Evolutionary conservation across 2,888 invertebrate genomes (phyloP).

Genomic region (Trilocha varians): DNA sequence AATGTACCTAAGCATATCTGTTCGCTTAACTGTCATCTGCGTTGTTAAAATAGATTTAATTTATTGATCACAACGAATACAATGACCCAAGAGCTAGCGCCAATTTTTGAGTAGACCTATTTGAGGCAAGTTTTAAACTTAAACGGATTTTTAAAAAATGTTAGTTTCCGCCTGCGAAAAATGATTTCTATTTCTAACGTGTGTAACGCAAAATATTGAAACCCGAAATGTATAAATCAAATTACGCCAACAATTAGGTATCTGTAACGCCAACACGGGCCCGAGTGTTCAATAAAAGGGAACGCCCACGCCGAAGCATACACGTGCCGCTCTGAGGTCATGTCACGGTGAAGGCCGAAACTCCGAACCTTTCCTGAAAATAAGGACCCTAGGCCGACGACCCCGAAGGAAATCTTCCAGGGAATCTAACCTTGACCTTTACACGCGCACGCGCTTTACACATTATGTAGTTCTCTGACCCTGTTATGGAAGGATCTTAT

Average conservation of each 20-base stretch:
- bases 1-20: too few species aligned
- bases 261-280: constrained; percentile 15
- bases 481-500: constrained; percentile 53
- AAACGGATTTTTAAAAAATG: too few species aligned
- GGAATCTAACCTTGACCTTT: constrained; percentile 67
- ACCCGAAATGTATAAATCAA: too few species aligned
- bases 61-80: too few species aligned
- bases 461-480: constrained; percentile 64
- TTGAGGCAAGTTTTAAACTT: too few species aligned
- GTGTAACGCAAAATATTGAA: too few species aligned
- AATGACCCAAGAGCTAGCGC: too few species aligned
- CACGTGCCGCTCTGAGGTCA: constrained; percentile 56
- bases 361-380: constrained; percentile 57
- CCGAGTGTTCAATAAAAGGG: constrained; percentile 17
- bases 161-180: too few species aligned
- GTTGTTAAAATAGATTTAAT: too few species aligned
- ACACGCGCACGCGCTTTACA: constrained; percentile 62
- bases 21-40: too few species aligned
- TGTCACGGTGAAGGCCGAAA: constrained; percentile 57
- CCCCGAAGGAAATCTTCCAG: constrained; percentile 68
- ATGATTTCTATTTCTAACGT: too few species aligned
- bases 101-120: too few species aligned
- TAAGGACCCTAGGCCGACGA: constrained; percentile 53
- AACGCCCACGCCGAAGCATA: constrained; percentile 45
- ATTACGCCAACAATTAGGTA: constrained; percentile 14